Percentiles rank a stretch among this genome's conserved stretches.
These are phyloP conservation scores for Hydrophis major DNA, from an alignment of 2,797 vertebrate species.

Conservation along the genomic window DNA sequence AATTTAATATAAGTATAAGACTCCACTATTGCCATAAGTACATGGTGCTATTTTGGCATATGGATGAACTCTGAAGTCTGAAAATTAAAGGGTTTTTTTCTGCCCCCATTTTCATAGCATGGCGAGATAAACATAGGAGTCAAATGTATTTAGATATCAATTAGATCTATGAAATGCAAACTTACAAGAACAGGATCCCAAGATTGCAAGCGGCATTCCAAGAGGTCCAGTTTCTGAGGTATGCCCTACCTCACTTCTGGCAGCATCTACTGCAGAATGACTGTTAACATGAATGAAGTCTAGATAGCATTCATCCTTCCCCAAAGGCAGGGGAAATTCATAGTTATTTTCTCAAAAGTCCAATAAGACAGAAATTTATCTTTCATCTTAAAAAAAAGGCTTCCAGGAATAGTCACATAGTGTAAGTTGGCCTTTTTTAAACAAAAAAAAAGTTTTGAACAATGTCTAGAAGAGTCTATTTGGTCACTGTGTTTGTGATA, in stretches of 20 bases:
- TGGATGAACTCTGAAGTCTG: conserved; percentile 20
- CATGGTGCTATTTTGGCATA: conserved; percentile 25
- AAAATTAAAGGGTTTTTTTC: conserved; percentile 4
- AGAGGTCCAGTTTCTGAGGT: too few species aligned
- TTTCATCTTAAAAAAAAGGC: background rate
- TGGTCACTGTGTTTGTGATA: background rate
- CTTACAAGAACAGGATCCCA: background rate
- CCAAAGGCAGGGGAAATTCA: background rate
- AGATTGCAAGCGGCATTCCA: too few species aligned
- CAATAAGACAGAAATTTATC: background rate
- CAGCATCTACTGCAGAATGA: background rate
- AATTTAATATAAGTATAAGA: conserved; percentile 42
- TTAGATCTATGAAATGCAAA: background rate
- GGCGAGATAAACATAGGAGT: conserved; percentile 12
- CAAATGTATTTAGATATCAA: background rate
- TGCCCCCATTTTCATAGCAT: conserved; percentile 12
- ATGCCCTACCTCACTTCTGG: background rate
- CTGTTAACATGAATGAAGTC: background rate
- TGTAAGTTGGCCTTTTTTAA: background rate
- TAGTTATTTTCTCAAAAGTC: background rate
- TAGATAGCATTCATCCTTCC: background rate
- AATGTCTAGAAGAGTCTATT: background rate
- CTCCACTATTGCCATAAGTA: conserved; percentile 42
- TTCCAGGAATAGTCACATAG: background rate
- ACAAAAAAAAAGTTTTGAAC: background rate